Base-by-base conservation (phyloP, 2,797 vertebrate genomes). In the Syngnathus rostellatus region DNA sequence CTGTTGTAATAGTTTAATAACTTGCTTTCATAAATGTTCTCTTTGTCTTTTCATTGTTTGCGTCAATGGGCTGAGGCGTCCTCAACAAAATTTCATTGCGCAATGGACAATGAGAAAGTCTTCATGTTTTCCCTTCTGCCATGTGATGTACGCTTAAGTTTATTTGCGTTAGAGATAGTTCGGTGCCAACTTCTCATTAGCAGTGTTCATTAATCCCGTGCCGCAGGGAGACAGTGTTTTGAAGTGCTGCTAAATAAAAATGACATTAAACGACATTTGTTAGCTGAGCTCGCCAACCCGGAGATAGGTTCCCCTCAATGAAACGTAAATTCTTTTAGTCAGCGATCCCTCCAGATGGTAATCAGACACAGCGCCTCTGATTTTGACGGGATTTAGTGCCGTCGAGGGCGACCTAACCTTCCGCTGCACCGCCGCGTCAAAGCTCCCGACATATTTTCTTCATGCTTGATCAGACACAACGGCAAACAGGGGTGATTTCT, bases 371-470 rank as follows among this genome's bases (percentile, higher is more conserved):
- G 51, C 10, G 21, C 25, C 25, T 31, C 25, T 16, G 66, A 70
- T 73, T 80, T 77, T 46, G 19, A 77, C 72, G 72, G 77, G 81
- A 85, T 84, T 86, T 83, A 81, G 75, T 68, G 76, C 73, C 74
- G 72, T 81, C 37, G 72, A 71, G 77, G 71, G 71, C 80, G 81
- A 65, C 68, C 77, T 69, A 83, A 81, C 79, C 76, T 64, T 64
- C 73, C 71, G 76, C 72, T 8, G 60, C 63, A 82, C 76, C 70
- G 77, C 82, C 87, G 80, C 46, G 76, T 66, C 74, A 80, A 77
- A 83, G 80, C 86, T 85, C 81, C 78, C 76, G 83, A 84, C 84
- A 85, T 83, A 83, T 88, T 87, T 84, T 86, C 84, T 87, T 83
- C 81, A 88, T 43, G 84, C 86, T 81, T 76, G 80, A 78, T 68